Base-by-base conservation (phyloP, 2,113 vertebrate genomes). In the Bagarius yarrelli region DNA sequence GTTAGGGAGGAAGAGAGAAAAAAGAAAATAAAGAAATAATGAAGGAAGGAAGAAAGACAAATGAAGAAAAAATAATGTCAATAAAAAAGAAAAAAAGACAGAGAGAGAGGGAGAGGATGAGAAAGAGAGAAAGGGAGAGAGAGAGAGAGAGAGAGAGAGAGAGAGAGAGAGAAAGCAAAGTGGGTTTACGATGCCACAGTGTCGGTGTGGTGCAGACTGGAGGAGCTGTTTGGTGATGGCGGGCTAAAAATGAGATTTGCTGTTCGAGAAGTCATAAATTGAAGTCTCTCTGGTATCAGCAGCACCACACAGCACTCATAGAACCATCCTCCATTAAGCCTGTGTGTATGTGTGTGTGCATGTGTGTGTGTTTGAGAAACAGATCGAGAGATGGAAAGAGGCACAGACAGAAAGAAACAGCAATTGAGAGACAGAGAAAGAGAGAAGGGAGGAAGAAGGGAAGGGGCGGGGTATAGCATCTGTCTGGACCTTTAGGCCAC, bases 241-340 rank as follows among this genome's bases (percentile, higher is more conserved):
- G 64, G 55, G 57, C 63, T 79, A 67, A 81, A 84, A 86, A 88
- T 84, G 60, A 76, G 60, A 87, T 88, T 83, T 80, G 64, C 79
- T 80, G 86, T 86, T 76, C 82, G 56, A 79, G 84, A 86, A 86
- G 81, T 80, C 84, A 85, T 86, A 83, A 80, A 87, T 80, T 57
- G 30, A 80, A 66, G 64, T 64, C 77, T 82, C 84, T 64, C 66
- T 59, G 64, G 81, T 75, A 80, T 67, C 34, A 64, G 76, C 76
- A 83, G 52, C 59, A 80, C 82, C 85, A 82, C 85, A 87, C 60
- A 87, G 84, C 86, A 85, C 83, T 87, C 80, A 82, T 79, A 76
- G 34, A 76, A 73, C 70, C 23, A 70, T 34, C 77, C 78, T 86
- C 81, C 85, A 88, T 89, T 85, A 87, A 69, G 63, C 72, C 60